phyloP scores from a whole-genome alignment of 1,140 invertebrate genomes.

The Drosophila micromelanica region DNA sequence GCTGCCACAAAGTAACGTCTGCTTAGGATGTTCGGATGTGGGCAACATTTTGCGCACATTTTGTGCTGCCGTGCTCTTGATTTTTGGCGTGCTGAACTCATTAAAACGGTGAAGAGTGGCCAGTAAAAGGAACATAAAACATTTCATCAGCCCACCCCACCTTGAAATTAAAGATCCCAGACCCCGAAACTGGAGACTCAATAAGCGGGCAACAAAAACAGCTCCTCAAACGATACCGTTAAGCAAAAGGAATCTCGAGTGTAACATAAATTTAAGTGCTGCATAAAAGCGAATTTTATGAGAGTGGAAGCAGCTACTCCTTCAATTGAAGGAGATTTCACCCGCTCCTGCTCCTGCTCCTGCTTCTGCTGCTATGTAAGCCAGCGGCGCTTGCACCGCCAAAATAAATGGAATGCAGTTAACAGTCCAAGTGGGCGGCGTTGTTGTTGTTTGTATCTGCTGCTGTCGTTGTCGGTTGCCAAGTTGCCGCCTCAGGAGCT shows the following conservation, averaged over 20 bases:
- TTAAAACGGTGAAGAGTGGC: conserved; percentile 55
- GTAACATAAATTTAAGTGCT: conserved; percentile 82
- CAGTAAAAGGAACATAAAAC: conserved; percentile 71
- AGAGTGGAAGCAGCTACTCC: conserved; percentile 30
- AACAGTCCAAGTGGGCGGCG: conserved; percentile 39
- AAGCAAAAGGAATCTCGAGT: conserved; percentile 73
- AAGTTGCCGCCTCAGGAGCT: conserved; percentile 27
- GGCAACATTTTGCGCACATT: conserved; percentile 43
- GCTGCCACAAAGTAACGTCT: not conserved
- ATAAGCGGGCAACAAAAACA: conserved; percentile 50
- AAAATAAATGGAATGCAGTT: conserved; percentile 78
- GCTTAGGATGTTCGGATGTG: not conserved
- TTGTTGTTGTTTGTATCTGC: not conserved
- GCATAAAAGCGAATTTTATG: conserved; percentile 78
- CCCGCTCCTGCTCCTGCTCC: too few relatives aligned
- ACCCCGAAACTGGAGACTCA: conserved; percentile 41
- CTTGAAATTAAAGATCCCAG: conserved; percentile 4
- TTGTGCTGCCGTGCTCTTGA: conserved; percentile 44
- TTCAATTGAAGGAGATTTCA: conserved; percentile 14
- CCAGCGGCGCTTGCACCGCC: conserved; percentile 55
- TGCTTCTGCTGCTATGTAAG: not conserved
- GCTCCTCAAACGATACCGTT: conserved; percentile 43
- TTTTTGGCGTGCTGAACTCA: conserved; percentile 55
- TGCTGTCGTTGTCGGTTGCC: not conserved
- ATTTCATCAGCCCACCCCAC: conserved; percentile 47